Conservation (phyloP, 2,113 vertebrate species). For the Heliornis fulica region DNA sequence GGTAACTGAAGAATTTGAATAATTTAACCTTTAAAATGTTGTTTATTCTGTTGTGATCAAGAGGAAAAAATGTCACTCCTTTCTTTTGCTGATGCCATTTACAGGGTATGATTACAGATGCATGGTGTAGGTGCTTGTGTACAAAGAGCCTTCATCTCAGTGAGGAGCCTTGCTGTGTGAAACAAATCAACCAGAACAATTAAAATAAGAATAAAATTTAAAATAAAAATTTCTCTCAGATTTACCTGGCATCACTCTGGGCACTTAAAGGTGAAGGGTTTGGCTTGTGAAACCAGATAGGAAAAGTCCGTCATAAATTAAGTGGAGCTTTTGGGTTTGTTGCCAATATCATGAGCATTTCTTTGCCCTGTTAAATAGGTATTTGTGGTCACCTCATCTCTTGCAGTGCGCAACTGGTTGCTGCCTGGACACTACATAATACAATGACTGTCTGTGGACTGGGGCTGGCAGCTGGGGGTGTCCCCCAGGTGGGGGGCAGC, state of each 20-base stretch:
- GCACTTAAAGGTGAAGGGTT: background rate
- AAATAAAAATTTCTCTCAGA: background rate
- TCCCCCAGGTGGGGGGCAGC: no score
- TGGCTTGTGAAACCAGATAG: background rate
- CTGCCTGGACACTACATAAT: accelerated
- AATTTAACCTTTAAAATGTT: conserved; percentile 78
- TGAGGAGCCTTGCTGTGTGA: background rate
- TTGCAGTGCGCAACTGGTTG: background rate
- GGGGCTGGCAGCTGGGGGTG: background rate
- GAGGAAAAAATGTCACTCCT: conserved; percentile 72
- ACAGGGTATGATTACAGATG: conserved; percentile 61
- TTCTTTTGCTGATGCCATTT: conserved; percentile 73
- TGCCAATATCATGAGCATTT: background rate
- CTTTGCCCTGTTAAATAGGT: background rate
- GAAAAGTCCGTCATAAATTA: background rate
- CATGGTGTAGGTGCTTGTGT: conserved; percentile 31
- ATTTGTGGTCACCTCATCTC: background rate
- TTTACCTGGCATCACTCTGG: background rate
- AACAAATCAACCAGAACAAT: conserved; percentile 7
- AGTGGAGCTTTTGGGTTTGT: background rate
- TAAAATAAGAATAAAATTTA: background rate
- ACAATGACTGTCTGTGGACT: background rate
- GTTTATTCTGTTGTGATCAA: conserved; percentile 75
- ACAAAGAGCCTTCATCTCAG: conserved; percentile 12
- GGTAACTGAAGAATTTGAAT: conserved; percentile 70